Evolutionary conservation across 2,888 invertebrate species (phyloP).

Genomic region (Tenodera sinensis): DNA sequence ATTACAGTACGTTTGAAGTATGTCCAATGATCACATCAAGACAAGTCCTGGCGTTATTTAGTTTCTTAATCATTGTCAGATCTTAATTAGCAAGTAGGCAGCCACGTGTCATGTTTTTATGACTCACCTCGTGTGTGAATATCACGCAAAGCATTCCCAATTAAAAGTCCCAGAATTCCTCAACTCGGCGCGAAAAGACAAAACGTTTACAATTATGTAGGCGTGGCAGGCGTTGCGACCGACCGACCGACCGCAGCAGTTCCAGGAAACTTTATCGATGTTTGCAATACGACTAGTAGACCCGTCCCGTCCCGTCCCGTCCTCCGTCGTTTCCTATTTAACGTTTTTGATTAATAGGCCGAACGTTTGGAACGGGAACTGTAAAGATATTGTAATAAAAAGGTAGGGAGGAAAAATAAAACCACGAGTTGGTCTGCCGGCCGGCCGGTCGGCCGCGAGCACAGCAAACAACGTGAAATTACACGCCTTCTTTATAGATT

Average conservation of each 20-base stretch:
- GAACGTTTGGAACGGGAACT: slow-evolving; percentile 13
- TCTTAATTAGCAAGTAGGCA: too few relatives aligned
- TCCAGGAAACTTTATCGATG: not conserved
- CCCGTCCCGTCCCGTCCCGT: too few relatives aligned
- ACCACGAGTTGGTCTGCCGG: too few relatives aligned
- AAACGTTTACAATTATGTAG: not conserved
- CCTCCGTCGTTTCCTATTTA: slow-evolving; percentile 22
- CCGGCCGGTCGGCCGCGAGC: not conserved
- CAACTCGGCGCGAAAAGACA: not conserved
- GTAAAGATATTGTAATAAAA: slow-evolving; percentile 14
- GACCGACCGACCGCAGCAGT: too few relatives aligned
- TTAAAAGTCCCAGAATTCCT: not conserved
- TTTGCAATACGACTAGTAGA: slow-evolving; percentile 10
- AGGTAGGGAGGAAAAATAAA: slow-evolving; percentile 1
- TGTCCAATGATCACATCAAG: too few relatives aligned
- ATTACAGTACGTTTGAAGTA: too few relatives aligned
- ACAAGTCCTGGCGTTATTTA: too few relatives aligned
- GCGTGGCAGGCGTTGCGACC: not conserved
- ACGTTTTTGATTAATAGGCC: slow-evolving; percentile 19
- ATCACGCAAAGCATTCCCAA: not conserved
- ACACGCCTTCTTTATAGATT: slow-evolving; percentile 23
- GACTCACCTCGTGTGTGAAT: not conserved
- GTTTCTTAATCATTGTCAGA: too few relatives aligned
- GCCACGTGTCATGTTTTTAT: not conserved
- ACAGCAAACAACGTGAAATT: slow-evolving; percentile 23